A percentile compares a stretch with the other conserved stretches of the same genome.
Conservation (phyloP, 2,888 invertebrate species). For the Unio pictorum region DNA sequence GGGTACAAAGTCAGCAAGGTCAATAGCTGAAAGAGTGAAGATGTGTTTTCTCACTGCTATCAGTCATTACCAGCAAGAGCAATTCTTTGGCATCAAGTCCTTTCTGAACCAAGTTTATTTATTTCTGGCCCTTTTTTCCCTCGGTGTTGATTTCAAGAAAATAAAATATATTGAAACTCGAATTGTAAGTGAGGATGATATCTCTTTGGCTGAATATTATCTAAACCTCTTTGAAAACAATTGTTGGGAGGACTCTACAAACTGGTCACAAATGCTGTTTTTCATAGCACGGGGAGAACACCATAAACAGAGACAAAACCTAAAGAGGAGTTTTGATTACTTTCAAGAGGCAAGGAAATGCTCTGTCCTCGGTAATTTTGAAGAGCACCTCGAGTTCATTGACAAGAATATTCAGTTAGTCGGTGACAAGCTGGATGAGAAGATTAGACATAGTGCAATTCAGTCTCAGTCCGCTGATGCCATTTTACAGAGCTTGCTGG, state of each 20-base stretch:
- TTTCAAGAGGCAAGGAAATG: slow-evolving; percentile 5
- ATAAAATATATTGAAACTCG: slow-evolving; percentile 6
- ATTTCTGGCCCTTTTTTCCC: slow-evolving; percentile 18
- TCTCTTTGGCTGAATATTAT: slow-evolving; percentile 15
- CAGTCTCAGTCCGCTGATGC: not conserved
- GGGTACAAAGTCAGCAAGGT: slow-evolving; percentile 4
- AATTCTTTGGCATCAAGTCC: slow-evolving; percentile 14
- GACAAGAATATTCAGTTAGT: slow-evolving; percentile 4
- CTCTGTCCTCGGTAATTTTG: slow-evolving; percentile 8
- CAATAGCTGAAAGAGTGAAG: slow-evolving; percentile 13
- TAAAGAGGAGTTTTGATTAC: slow-evolving; percentile 13
- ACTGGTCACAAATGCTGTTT: slow-evolving; percentile 21
- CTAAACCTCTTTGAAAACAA: slow-evolving; percentile 19
- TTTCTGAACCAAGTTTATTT: slow-evolving; percentile 25
- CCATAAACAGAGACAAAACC: slow-evolving; percentile 14
- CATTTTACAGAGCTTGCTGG: slow-evolving; percentile 2
- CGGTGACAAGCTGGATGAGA: slow-evolving; percentile 3
- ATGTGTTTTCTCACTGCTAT: slow-evolving; percentile 19
- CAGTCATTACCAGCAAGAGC: slow-evolving; percentile 15
- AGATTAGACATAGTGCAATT: not conserved
- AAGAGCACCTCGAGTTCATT: slow-evolving; percentile 10
- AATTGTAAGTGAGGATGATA: slow-evolving; percentile 7
- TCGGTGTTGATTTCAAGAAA: slow-evolving; percentile 19
- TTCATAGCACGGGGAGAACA: slow-evolving; percentile 17
- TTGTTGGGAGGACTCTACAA: slow-evolving; percentile 19